Percentiles rank a stretch among this genome's conserved stretches.
Evolutionary conservation across 2,113 vertebrate species (phyloP).

Genomic region (Casuarius casuarius): DNA sequence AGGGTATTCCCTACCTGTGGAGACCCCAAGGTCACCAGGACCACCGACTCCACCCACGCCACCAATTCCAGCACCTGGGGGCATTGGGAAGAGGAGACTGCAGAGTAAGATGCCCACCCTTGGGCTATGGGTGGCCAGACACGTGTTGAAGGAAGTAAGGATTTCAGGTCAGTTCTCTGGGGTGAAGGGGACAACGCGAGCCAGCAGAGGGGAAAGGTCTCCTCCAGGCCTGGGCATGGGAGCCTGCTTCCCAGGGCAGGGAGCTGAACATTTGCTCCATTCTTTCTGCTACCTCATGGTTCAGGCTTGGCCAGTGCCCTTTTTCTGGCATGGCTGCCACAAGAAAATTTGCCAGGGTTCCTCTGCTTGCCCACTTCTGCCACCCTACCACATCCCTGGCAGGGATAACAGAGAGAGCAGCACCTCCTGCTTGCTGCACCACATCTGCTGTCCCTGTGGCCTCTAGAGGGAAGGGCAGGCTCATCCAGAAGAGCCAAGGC

Average conservation of each 20-base stretch:
- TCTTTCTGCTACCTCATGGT: background rate
- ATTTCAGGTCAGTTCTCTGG: background rate
- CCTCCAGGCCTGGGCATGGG: background rate
- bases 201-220: background rate
- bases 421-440: background rate
- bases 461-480: background rate
- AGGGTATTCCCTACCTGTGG: conserved; percentile 63
- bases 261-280: background rate
- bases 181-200: background rate
- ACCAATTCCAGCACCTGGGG: conserved; percentile 58
- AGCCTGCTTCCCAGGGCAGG: background rate
- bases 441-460: background rate
- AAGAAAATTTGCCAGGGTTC: accelerated
- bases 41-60: conserved; percentile 30
- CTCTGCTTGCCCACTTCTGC: accelerated
- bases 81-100: background rate
- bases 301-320: background rate
- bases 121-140: accelerated
- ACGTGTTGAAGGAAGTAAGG: background rate
- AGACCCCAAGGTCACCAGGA: conserved; percentile 55
- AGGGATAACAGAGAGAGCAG: accelerated
- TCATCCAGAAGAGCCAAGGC: background rate
- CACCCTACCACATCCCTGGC: background rate
- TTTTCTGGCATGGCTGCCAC: background rate
- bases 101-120: background rate